Percentiles rank a stretch among this genome's conserved stretches.
Evolutionary conservation across 2,888 invertebrate genomes (phyloP).

Genomic region (Aethes cnicana): DNA sequence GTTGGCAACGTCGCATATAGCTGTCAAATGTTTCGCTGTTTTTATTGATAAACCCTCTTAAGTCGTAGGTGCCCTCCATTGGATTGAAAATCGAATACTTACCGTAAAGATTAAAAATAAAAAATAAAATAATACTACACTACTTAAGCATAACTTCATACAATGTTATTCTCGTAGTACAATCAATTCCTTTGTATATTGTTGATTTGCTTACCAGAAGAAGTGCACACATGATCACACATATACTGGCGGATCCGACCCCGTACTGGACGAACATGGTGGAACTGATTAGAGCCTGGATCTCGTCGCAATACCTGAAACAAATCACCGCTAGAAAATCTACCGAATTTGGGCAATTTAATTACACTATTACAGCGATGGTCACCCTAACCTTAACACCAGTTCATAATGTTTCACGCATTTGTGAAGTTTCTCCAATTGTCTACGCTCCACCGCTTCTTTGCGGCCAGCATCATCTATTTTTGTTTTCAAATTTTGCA

Average conservation of each 20-base stretch:
- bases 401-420: slow-evolving; percentile 53
- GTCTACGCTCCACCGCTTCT: slow-evolving; percentile 31
- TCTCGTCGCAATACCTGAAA: slow-evolving; percentile 53
- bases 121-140: background rate
- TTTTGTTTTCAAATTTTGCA: slow-evolving; percentile 46
- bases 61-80: too few relatives aligned
- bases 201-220: slow-evolving; percentile 47
- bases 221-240: slow-evolving; percentile 55
- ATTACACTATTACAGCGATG: too few relatives aligned
- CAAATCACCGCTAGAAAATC: slow-evolving; percentile 2
- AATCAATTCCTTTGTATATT: too few relatives aligned
- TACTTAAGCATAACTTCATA: too few relatives aligned
- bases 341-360: too few relatives aligned
- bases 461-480: slow-evolving; percentile 32
- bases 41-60: too few relatives aligned
- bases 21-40: too few relatives aligned
- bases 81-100: too few relatives aligned
- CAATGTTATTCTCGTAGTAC: too few relatives aligned
- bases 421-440: slow-evolving; percentile 39
- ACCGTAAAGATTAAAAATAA: background rate
- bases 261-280: slow-evolving; percentile 61
- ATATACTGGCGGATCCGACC: slow-evolving; percentile 57
- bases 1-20: too few relatives aligned
- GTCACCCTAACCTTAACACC: slow-evolving; percentile 49
- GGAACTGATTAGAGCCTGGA: slow-evolving; percentile 50